phyloP scores from a whole-genome alignment of 2,797 vertebrate species.

The Myiotriccus ornatus region DNA sequence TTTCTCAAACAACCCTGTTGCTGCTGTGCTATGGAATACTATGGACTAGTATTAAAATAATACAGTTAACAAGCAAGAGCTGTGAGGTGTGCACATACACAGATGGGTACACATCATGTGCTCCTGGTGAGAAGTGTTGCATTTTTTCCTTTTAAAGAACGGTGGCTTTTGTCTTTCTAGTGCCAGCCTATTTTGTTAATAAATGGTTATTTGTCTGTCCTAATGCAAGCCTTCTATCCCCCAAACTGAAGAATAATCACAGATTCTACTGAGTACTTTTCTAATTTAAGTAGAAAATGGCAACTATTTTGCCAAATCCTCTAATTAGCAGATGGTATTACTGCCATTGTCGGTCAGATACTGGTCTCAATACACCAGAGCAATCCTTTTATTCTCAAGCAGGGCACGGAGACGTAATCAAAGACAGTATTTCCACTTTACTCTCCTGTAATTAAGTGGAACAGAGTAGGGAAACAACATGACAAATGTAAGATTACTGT shows the following conservation, averaged over 20 bases:
- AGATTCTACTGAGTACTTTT: background rate
- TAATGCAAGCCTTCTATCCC: background rate
- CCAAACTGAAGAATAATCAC: background rate
- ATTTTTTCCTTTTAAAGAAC: background rate
- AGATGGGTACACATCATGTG: background rate
- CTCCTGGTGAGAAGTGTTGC: background rate
- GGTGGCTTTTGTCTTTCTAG: background rate
- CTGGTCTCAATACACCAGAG: background rate
- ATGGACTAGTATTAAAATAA: background rate
- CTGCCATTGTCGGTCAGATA: background rate
- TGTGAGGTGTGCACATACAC: background rate
- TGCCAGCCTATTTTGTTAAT: background rate
- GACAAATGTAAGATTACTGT: background rate
- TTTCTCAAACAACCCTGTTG: background rate
- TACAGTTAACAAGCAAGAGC: background rate
- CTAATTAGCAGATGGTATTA: slow-evolving; percentile 17
- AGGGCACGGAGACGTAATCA: background rate
- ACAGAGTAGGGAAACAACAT: background rate
- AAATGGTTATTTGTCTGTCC: background rate
- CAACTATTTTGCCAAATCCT: slow-evolving; percentile 12
- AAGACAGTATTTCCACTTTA: background rate
- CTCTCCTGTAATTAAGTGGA: background rate
- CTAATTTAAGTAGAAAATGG: slow-evolving; percentile 22
- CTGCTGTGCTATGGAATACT: background rate
- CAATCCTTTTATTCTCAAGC: background rate